Base-by-base conservation (phyloP, 2,113 vertebrate genomes). In the Mastomys natalensis region DNA sequence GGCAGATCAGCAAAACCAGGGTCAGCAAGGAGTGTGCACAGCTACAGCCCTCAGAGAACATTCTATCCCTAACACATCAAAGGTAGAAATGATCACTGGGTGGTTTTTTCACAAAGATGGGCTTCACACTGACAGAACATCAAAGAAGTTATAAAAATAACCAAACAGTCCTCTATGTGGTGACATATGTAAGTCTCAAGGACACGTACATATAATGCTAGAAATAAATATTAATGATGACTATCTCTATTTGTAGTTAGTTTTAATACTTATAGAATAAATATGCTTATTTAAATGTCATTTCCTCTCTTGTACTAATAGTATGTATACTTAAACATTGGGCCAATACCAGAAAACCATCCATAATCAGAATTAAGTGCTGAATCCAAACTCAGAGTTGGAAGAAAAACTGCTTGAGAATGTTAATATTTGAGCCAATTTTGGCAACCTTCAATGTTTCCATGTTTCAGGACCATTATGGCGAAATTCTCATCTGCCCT, bases 141-240 rank as follows among this genome's bases (percentile, higher is more conserved):
- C 40, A 40, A 45, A 73, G 53, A 58, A 37, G 45, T 82, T 91
- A 60, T 77, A 15, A 43, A 93, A 91, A 85, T 29, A 55, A 66
- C 73, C 55, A 68, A 51, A 16, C 64, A 1, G 12, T 87, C 34
- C 11, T 97, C 77, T 76, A 84, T 64, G 17, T 90, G 68, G n/a
- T 70, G 55, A 37, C 26, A 87, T 31, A 88, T 24, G 73, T 62
- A 90, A 91, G 82, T 82, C 51, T 92, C 89, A 87, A 89, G n/a
- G 96, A 87, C 62, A 90, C 4, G 22, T 91, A 48, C 51, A 72
- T 45, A 93, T 76, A 87, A 80, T n/a, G 45, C 66, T 87, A 89
- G 45, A 95, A 97, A 97, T 96, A 97, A 97, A 96, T 84, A 86
- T 55, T 87, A 94, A 60, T 70, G 60, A 82, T 94, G 12, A 95